A percentile compares a stretch with the other conserved stretches of the same genome.
These are phyloP conservation scores for Epinotia nisella DNA, from an alignment of 2,888 invertebrate genomes.

Conservation along the genomic window DNA sequence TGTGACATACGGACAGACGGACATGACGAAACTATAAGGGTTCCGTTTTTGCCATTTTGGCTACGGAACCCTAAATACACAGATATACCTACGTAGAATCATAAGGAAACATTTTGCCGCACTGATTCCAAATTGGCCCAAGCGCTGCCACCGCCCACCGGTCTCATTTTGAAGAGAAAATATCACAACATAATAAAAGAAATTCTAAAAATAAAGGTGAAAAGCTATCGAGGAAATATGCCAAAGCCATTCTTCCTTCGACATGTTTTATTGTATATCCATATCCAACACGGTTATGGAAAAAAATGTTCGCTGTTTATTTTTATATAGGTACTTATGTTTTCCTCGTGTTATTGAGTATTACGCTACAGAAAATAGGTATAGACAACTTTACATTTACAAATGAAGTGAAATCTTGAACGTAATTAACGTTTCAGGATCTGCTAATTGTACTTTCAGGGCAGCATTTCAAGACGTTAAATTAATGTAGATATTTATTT, in stretches of 20 bases:
- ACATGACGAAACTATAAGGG: too few relatives aligned
- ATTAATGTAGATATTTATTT: too few relatives aligned
- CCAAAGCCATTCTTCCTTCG: slow-evolving; percentile 2
- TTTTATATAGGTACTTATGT: slow-evolving; percentile 14
- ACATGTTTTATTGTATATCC: slow-evolving; percentile 25
- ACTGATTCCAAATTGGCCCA: not conserved
- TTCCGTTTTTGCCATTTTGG: too few relatives aligned
- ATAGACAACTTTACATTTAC: too few relatives aligned
- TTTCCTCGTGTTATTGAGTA: slow-evolving; percentile 26
- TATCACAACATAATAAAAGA: slow-evolving; percentile 5
- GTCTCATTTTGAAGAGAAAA: slow-evolving; percentile 13
- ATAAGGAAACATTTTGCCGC: not conserved
- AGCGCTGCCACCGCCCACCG: not conserved
- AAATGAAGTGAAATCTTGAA: too few relatives aligned
- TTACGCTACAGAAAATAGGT: not conserved
- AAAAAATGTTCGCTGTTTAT: slow-evolving; percentile 28
- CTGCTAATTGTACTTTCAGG: too few relatives aligned
- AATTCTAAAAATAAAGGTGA: slow-evolving; percentile 11
- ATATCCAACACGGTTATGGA: slow-evolving; percentile 15
- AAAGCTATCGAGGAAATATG: slow-evolving; percentile 6
- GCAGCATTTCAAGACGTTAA: too few relatives aligned
- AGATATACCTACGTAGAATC: not conserved
- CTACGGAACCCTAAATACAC: too few relatives aligned
- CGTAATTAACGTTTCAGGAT: too few relatives aligned
- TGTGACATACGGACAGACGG: too few relatives aligned